Conservation (phyloP, 1,140 invertebrate genomes). For the Centruroides sculpturatus region DNA sequence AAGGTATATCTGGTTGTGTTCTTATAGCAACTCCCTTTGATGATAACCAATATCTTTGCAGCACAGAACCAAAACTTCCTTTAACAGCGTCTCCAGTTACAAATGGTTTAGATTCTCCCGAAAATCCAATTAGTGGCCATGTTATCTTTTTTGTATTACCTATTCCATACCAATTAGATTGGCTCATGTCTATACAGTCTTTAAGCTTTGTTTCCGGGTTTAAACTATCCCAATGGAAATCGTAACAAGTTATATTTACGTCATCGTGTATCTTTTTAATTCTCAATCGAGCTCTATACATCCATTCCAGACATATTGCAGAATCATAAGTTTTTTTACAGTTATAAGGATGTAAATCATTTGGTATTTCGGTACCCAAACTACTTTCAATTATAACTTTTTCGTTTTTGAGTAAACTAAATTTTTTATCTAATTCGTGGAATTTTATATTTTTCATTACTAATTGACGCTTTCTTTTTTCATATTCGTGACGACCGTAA, state of each 20-base stretch:
- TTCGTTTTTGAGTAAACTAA: slow-evolving; percentile 5
- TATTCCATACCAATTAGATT: slow-evolving; percentile 34
- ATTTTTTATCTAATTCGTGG: neutral
- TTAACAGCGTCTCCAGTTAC: slow-evolving; percentile 49
- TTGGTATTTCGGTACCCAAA: slow-evolving; percentile 9
- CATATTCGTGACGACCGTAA: slow-evolving; percentile 4
- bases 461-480: neutral
- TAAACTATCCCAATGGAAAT: slow-evolving; percentile 58
- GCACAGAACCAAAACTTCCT: slow-evolving; percentile 50
- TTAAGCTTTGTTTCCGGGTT: slow-evolving; percentile 42
- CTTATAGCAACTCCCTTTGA: slow-evolving; percentile 65
- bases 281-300: slow-evolving; percentile 15
- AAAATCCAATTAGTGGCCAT: slow-evolving; percentile 59
- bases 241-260: slow-evolving; percentile 43
- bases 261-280: slow-evolving; percentile 1
- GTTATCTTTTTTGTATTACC: slow-evolving; percentile 56
- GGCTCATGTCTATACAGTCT: slow-evolving; percentile 61
- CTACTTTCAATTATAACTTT: slow-evolving; percentile 1
- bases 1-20: slow-evolving; percentile 54
- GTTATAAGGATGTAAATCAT: slow-evolving; percentile 7
- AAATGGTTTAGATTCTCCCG: slow-evolving; percentile 50
- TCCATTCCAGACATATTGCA: slow-evolving; percentile 19
- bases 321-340: neutral
- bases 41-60: slow-evolving; percentile 68
- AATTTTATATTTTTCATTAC: neutral